Conservation (phyloP, 2,797 vertebrate genomes). For the Ambastaia sidthimunki region DNA sequence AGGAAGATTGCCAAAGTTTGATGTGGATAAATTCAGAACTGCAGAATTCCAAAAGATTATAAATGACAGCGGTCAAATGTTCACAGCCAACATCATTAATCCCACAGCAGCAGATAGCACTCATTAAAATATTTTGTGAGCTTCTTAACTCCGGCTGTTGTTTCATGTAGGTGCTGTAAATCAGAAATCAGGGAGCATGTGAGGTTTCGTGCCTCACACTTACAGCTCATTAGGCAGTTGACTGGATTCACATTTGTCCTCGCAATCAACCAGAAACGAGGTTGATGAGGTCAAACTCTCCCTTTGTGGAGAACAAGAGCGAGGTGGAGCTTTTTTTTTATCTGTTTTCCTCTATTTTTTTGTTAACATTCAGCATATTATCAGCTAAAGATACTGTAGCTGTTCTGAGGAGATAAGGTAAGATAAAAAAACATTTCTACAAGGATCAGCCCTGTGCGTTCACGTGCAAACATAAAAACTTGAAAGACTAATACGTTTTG, state of each 20-base stretch:
- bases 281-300: slow-evolving; percentile 53
- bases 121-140: slow-evolving; percentile 79
- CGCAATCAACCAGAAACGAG: slow-evolving; percentile 59
- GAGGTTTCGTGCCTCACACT: slow-evolving; percentile 43
- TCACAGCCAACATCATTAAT: slow-evolving; percentile 74
- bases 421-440: neutral
- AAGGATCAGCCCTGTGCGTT: neutral
- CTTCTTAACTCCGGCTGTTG: slow-evolving; percentile 68
- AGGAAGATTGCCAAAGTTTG: slow-evolving; percentile 34
- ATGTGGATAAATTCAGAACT: slow-evolving; percentile 52
- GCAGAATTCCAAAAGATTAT: slow-evolving; percentile 66
- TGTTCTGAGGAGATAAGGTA: neutral
- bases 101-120: slow-evolving; percentile 64
- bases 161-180: slow-evolving; percentile 65
- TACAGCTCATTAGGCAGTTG: slow-evolving; percentile 54
- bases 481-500: neutral
- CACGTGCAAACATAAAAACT: neutral
- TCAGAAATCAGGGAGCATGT: slow-evolving; percentile 62
- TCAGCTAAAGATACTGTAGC: neutral
- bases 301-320: slow-evolving; percentile 20
- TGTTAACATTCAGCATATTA: neutral
- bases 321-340: neutral
- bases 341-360: neutral
- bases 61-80: slow-evolving; percentile 67
- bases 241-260: slow-evolving; percentile 51